phyloP scores from a whole-genome alignment of 2,113 vertebrate species.

The Elaphurus davidianus region DNA sequence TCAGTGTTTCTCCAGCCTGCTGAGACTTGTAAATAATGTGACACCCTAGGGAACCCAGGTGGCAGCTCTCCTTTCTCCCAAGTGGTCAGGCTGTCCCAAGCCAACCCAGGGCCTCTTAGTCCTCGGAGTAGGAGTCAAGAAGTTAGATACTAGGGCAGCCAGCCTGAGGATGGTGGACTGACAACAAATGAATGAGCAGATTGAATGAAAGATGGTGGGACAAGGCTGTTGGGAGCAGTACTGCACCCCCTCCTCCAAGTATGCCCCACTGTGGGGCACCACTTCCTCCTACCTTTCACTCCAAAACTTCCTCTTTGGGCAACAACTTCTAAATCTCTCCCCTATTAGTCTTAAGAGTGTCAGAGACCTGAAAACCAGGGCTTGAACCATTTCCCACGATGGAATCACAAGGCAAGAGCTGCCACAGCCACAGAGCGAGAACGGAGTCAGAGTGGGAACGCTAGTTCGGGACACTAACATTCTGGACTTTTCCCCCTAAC shows the following conservation, averaged over 20 bases:
- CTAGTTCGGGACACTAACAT: background rate
- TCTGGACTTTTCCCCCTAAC: conserved; percentile 9
- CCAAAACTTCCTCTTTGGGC: conserved; percentile 10
- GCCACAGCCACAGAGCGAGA: background rate
- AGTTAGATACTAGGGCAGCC: background rate
- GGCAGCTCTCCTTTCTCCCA: background rate
- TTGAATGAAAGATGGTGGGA: background rate
- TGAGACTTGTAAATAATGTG: background rate
- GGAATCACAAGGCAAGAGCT: background rate
- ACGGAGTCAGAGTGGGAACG: background rate
- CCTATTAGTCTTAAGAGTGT: background rate
- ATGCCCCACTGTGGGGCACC: background rate
- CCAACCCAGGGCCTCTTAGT: background rate
- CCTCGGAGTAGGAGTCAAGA: background rate
- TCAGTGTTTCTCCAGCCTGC: background rate
- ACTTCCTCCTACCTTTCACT: conserved; percentile 9
- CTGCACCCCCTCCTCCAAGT: background rate
- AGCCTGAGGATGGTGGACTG: background rate
- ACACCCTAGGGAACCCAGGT: background rate
- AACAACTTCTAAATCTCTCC: background rate
- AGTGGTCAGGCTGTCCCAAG: background rate
- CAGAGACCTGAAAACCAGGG: background rate
- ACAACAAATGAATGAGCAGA: background rate
- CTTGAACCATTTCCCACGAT: background rate
- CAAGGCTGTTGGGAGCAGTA: background rate